phyloP scores from a whole-genome alignment of 30 jellyfish, hydroid and myxozoan species.

The Kudoa iwatai region DNA sequence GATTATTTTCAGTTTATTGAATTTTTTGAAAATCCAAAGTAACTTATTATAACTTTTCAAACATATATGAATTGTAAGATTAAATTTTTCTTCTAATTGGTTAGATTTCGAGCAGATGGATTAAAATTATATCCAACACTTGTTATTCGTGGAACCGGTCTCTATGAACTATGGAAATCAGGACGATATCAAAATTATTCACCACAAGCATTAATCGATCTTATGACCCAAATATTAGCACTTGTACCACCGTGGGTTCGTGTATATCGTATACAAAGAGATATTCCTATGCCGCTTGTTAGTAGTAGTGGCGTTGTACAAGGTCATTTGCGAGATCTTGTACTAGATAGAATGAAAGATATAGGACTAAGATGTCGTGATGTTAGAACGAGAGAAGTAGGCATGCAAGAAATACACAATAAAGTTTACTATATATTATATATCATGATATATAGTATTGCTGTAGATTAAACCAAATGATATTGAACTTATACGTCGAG shows the following conservation, averaged over 20 bases:
- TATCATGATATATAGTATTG: not conserved
- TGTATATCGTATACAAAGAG: slow-evolving; percentile 65
- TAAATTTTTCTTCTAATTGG: too few relatives aligned
- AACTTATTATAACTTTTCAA: too few relatives aligned
- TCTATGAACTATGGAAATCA: slow-evolving; percentile 65
- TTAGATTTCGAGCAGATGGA: slow-evolving; percentile 92
- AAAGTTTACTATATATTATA: slow-evolving; percentile 2
- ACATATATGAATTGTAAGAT: too few relatives aligned
- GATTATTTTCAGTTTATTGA: slow-evolving; percentile 58
- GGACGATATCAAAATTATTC: slow-evolving; percentile 75
- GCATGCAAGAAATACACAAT: slow-evolving; percentile 67
- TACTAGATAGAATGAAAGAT: slow-evolving; percentile 76
- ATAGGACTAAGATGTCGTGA: slow-evolving; percentile 75
- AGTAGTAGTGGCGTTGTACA: slow-evolving; percentile 90
- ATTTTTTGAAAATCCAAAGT: slow-evolving; percentile 82
- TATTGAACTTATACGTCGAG: slow-evolving; percentile 49
- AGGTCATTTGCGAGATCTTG: slow-evolving; percentile 61
- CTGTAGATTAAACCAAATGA: slow-evolving; percentile 1
- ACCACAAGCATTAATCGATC: slow-evolving; percentile 41
- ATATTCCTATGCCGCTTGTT: slow-evolving; percentile 89
- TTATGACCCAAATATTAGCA: slow-evolving; percentile 65
- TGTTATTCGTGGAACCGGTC: slow-evolving; percentile 60
- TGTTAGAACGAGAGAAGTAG: slow-evolving; percentile 83
- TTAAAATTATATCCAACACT: slow-evolving; percentile 62
- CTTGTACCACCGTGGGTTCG: slow-evolving; percentile 95